Base-by-base conservation (phyloP, 2,113 vertebrate genomes). In the Passer domesticus region DNA sequence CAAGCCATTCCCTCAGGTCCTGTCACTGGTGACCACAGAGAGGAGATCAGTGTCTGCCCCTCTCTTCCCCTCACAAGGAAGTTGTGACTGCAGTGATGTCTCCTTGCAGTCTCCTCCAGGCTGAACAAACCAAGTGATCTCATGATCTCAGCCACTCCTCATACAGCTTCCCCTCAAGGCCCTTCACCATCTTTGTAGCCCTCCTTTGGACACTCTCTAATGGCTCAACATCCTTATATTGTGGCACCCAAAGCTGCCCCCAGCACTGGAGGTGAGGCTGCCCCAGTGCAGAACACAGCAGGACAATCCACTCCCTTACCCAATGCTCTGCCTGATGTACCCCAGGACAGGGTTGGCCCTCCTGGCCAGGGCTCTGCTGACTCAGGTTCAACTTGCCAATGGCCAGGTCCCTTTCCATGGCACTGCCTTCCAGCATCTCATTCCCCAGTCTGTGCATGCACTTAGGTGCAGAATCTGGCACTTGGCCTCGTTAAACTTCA, bases 311-410 rank as follows among this genome's bases (percentile, higher is more conserved):
- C 37, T 44, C 27, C 37, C 37, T 37, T 18, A 1, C 28, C 44
- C 0, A 0, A 37, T 58, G 25, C 50, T 64, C 31, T 33, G 31
- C 44, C 68, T 74, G 59, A 28, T 44, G 31, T 4, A 0, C 41
- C 41, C 5, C 33, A 44, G 37, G 27, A 52, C 68, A 89, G 0
- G 0, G 2, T 0, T 66, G 52, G 27, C 22, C 8, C 31, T 58
- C 22, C 43, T 73, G 59, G 50, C 35, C 67, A 49, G 50, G 49
- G 6, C 49, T 58, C 41, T 43, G 31, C 31, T 56, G 55, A 16
- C 39, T 55, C 18, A 44, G 0, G 0, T 19, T 44, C 31, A 58
- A 4, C 31, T 33, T 50, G 22, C 12, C 35, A 50, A 7, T 0
- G 0, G 4, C 28, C 17, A 25, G 47, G 6, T 18, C 17, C 7